phyloP scores from a whole-genome alignment of 2,113 vertebrate genomes.

The Corynorhinus townsendii region DNA sequence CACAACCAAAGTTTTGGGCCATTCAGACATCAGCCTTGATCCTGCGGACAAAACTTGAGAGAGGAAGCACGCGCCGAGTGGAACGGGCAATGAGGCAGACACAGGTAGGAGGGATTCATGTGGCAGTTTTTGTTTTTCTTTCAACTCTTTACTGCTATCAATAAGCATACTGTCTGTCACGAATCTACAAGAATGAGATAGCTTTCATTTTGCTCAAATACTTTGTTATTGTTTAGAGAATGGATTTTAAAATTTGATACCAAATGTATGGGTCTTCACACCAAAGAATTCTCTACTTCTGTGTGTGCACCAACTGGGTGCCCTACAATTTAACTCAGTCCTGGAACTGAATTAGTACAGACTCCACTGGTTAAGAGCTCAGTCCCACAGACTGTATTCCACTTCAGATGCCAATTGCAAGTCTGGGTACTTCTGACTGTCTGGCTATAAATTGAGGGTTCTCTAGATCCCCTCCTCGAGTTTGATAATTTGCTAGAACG shows the following conservation, averaged over 20 bases:
- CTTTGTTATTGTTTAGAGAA: not conserved
- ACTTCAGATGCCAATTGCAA: not conserved
- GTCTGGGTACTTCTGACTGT: not conserved
- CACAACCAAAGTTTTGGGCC: conserved; percentile 95
- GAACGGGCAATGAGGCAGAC: conserved; percentile 96
- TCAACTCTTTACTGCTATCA: not conserved
- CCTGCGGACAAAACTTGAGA: conserved; percentile 92
- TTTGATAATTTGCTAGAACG: no score
- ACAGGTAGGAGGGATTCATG: conserved; percentile 83
- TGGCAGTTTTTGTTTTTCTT: not conserved
- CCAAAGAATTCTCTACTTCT: not conserved
- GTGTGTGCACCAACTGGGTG: not conserved
- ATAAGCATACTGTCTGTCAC: not conserved
- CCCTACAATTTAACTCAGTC: not conserved
- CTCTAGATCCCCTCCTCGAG: not conserved
- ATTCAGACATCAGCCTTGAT: conserved; percentile 91
- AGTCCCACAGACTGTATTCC: not conserved
- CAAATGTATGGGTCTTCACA: not conserved
- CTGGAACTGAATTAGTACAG: not conserved
- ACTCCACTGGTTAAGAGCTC: not conserved
- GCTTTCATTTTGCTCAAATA: not conserved
- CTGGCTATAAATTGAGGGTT: not conserved
- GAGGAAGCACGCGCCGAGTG: conserved; percentile 86
- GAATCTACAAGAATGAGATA: not conserved
- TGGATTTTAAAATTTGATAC: not conserved